These are phyloP conservation scores for Spongilla lacustris DNA, from an alignment of 37 sponge, comb jelly and placozoan species.

Conservation along the genomic window DNA sequence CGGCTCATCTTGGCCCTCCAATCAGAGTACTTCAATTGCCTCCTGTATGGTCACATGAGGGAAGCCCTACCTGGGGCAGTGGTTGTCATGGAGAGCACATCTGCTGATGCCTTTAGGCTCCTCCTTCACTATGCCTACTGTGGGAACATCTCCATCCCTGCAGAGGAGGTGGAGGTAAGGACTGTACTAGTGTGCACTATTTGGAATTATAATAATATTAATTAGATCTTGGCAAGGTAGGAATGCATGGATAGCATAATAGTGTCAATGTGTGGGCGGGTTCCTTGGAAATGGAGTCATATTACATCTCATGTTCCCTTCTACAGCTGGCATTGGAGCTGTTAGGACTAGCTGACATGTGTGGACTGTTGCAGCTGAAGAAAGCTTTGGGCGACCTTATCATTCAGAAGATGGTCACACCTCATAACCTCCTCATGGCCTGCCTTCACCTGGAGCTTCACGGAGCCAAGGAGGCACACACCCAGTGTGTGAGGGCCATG, in stretches of 20 bases:
- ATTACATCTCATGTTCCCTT: background rate
- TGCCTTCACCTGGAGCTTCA: constrained; percentile 15
- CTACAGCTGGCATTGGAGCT: constrained; percentile 39
- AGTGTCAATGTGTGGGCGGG: no score
- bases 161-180: background rate
- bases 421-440: constrained; percentile 7
- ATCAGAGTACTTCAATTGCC: constrained; percentile 51
- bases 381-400: constrained; percentile 44
- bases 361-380: constrained; percentile 31
- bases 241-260: no score
- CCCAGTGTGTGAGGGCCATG: constrained; percentile 15
- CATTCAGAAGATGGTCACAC: constrained; percentile 1
- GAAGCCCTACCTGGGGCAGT: constrained; percentile 35
- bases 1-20: constrained; percentile 50
- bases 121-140: constrained; percentile 50
- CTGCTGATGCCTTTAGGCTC: constrained; percentile 40
- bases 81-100: constrained; percentile 41
- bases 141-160: background rate
- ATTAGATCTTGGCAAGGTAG: no score
- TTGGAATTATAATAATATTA: no score
- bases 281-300: no score
- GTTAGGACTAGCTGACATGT: constrained; percentile 64
- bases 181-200: constrained; percentile 2
- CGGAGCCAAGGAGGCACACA: constrained; percentile 1
- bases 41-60: constrained; percentile 66